Evolutionary conservation across 2,113 vertebrate species (phyloP).

Genomic region (Burhinus oedicnemus): DNA sequence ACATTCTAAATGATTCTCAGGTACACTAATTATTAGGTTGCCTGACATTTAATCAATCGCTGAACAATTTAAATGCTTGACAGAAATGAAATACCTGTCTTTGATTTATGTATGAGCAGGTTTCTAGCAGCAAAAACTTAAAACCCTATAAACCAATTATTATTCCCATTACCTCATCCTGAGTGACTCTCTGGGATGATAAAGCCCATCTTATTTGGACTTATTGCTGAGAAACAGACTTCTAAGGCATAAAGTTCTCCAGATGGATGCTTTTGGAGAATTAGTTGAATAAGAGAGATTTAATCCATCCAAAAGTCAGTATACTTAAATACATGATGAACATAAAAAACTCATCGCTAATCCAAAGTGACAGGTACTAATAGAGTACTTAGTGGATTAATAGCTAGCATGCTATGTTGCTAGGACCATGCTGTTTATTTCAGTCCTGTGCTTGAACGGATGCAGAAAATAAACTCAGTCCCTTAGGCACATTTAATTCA

Average conservation of each 20-base stretch:
- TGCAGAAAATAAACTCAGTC: slow-evolving; percentile 32
- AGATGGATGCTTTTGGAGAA: slow-evolving; percentile 50
- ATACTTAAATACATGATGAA: slow-evolving; percentile 55
- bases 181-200: slow-evolving; percentile 40
- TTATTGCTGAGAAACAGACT: slow-evolving; percentile 56
- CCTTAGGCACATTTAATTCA: slow-evolving; percentile 31
- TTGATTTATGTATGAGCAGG: slow-evolving; percentile 27
- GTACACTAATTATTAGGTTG: slow-evolving; percentile 58
- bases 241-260: slow-evolving; percentile 65
- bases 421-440: slow-evolving; percentile 61
- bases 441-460: background rate
- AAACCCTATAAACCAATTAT: slow-evolving; percentile 61
- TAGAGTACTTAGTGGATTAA: slow-evolving; percentile 63
- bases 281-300: slow-evolving; percentile 62
- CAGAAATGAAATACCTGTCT: slow-evolving; percentile 46
- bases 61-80: slow-evolving; percentile 26
- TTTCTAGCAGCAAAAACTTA: slow-evolving; percentile 55
- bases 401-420: slow-evolving; percentile 6
- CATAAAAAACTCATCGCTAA: slow-evolving; percentile 63
- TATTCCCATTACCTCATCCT: slow-evolving; percentile 66
- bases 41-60: slow-evolving; percentile 62
- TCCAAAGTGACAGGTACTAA: slow-evolving; percentile 66
- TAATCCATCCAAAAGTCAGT: slow-evolving; percentile 55
- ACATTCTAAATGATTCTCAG: slow-evolving; percentile 39
- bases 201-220: slow-evolving; percentile 52